Conservation (phyloP, 2,113 vertebrate species). For the Crotalus tigris region DNA sequence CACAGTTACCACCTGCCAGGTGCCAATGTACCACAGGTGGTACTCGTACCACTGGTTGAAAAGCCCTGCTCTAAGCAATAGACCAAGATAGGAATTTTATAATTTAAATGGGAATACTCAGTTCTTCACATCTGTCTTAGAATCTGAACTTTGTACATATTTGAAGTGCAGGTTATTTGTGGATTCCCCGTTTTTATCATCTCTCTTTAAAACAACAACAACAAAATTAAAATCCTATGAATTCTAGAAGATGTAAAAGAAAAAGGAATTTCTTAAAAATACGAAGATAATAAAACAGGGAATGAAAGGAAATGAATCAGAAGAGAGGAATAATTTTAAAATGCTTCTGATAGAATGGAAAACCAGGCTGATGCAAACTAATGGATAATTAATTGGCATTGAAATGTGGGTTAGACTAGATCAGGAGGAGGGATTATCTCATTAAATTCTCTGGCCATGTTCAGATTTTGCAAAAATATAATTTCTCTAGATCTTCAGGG, state of each 20-base stretch:
- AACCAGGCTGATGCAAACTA: background rate
- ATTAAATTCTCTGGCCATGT: background rate
- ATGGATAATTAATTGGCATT: background rate
- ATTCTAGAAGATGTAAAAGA: background rate
- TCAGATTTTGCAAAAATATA: background rate
- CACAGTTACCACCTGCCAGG: constrained; percentile 52
- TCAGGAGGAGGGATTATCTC: background rate
- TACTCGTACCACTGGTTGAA: too few relatives aligned
- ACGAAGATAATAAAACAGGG: background rate
- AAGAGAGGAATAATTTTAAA: background rate
- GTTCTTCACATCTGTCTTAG: background rate
- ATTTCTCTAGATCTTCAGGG: background rate
- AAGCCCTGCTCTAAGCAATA: background rate
- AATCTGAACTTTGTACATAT: background rate
- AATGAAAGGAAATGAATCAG: background rate
- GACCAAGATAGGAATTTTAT: background rate
- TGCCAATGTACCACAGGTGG: too few relatives aligned
- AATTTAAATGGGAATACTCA: background rate
- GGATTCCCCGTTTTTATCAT: background rate
- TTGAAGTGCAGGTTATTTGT: background rate
- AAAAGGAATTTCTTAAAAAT: background rate
- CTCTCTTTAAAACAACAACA: background rate
- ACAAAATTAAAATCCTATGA: background rate
- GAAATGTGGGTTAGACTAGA: background rate
- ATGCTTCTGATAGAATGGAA: background rate